Evolutionary conservation across 2,888 invertebrate genomes (phyloP), one percentile per base, ranked within the genome.

Genomic region (Marronus borbonicus): DNA sequence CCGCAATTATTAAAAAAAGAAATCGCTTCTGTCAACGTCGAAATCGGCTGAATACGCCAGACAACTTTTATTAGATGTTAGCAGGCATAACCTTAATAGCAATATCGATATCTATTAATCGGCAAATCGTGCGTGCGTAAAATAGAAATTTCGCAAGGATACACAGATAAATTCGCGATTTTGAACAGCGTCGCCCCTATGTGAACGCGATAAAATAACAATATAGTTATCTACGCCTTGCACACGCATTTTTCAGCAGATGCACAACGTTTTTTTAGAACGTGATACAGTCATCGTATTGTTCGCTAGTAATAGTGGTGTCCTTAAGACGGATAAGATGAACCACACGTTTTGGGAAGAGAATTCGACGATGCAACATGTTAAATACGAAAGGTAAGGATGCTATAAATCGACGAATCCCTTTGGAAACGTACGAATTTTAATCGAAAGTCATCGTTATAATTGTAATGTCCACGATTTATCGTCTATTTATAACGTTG

Each of bases 311-410:
- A 49, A 64, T 62, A 60, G 58, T 68, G 39, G 55, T 44, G 44
- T 50, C 31, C 69, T 52, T 52, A 77, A 62, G 65, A 65, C 17
- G 8, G 60, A 69, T 44, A 86, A 88, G 83, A 87, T 88, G 84
- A 89, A 89, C 80, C 90, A 90, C 84, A 88, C 88, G 82, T 91
- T 89, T 84, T 90, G 90, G 91, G 90, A 90, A 85, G 90, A 90
- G 82, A 90, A 87, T 85, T 88, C 89, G 78, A 88, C 85, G 87
- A 88, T 87, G 85, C 90, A 85, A 87, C 90, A 89, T 84, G 89
- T 90, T 65, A 91, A 90, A 85, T 91, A 89, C 84, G 91, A 91
- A 85, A 90, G 90, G 91, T 91, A 85, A 62, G 62, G 24, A 62
- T 62, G 4, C 12, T 28, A 31, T 55, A 55, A 7, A 17, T 20